Evolutionary conservation across 2,113 vertebrate species (phyloP).

Genomic region (Steatornis caripensis): DNA sequence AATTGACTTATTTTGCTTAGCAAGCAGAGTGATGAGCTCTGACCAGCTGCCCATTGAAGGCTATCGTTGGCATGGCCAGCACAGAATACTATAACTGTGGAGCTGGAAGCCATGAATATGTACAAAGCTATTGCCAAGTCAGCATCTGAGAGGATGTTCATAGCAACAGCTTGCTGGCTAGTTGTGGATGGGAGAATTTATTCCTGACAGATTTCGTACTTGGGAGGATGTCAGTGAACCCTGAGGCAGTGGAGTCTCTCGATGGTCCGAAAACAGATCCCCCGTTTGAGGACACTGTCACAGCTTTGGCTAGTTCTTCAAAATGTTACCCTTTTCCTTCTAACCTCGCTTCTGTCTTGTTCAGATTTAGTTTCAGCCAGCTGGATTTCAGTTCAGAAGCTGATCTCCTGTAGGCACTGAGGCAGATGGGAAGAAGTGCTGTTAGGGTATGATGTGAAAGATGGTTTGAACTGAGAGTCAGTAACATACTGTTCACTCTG

Average conservation of each 20-base stretch:
- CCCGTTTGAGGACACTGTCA: not conserved
- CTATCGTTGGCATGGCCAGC: not conserved
- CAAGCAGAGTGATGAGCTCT: slow-evolving; percentile 6
- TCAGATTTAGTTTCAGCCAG: slow-evolving; percentile 30
- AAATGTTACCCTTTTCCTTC: slow-evolving; percentile 1
- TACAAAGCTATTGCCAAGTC: slow-evolving; percentile 32
- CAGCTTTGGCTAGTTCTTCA: not conserved
- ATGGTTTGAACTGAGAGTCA: slow-evolving; percentile 19
- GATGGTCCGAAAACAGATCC: not conserved
- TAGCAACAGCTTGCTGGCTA: slow-evolving; percentile 33
- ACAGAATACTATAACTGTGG: not conserved
- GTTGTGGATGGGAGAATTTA: slow-evolving; percentile 25
- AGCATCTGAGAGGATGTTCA: slow-evolving; percentile 43
- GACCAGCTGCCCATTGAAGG: slow-evolving; percentile 22
- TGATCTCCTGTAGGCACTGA: slow-evolving; percentile 34
- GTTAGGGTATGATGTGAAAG: slow-evolving; percentile 12
- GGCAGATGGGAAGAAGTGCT: slow-evolving; percentile 45
- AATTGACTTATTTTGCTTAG: slow-evolving; percentile 45
- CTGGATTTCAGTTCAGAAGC: slow-evolving; percentile 36
- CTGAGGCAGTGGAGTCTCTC: not conserved
- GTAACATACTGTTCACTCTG: slow-evolving; percentile 19
- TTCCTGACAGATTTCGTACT: slow-evolving; percentile 41
- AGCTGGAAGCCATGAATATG: slow-evolving; percentile 27
- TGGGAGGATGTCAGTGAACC: slow-evolving; percentile 6
- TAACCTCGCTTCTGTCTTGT: not conserved